Evolutionary conservation across 2,888 invertebrate species (phyloP), one percentile per base, ranked within the genome.

Genomic region (Strigamia transsilvanica): DNA sequence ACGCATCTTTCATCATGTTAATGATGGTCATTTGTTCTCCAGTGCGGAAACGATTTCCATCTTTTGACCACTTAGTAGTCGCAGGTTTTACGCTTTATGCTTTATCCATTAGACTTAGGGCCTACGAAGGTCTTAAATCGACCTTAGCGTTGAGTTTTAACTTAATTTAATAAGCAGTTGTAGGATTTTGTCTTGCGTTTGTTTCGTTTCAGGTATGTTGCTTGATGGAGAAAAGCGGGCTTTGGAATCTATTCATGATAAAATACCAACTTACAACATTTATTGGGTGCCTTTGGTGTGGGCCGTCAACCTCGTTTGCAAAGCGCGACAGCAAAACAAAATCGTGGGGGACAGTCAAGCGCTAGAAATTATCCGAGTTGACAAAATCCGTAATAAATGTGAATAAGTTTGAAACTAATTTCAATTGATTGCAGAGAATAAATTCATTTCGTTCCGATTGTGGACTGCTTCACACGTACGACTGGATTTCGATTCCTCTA

Each of bases 281-380:
- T 95, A 95, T 88, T 96, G 95, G 95, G 94, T 96, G 86, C 96
- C 96, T 10, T 93, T 96, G 83, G 94, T 96, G 10, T 96, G 96
- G 96, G 95, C 95, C 0, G 93, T 95, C 0, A 94, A 94, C 88
- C 95, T 96, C 85, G 93, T 96, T 83, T 95, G 95, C 0, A 89
- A 95, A 84, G 95, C 95, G 5, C 84, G 88, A 23, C 86, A 87
- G 79, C 89, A 90, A 84, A 88, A 87, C 7, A 84, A 87, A 66
- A 87, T 88, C 27, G 88, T 89, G 82, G 89, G 89, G 84, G 86
- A 88, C 15, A 84, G 87, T 80, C 85, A 87, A 66, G 84, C 88
- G 83, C 88, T 87, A 82, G 84, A 86, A 6, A 80, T 89, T 10
- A 85, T 88, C 32, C 86, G 88, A 82, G 88, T 88, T 9, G 0